Base-by-base conservation (phyloP, 1,140 invertebrate species). In the Listronotus oregonensis region DNA sequence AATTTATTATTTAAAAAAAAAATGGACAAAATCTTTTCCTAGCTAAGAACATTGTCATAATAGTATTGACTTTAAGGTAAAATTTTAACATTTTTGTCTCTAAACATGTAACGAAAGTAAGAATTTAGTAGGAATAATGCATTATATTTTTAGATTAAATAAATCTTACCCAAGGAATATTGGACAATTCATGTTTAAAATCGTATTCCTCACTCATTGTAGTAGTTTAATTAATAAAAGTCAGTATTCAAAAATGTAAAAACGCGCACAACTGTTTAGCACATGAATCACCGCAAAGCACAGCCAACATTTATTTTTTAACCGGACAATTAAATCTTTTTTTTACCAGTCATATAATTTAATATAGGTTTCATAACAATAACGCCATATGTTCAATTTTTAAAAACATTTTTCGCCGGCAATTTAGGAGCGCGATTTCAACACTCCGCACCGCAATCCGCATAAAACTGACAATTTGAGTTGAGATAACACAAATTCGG, bases 101-200 rank as follows among this genome's bases (percentile, higher is more conserved):
- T 3, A 5, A 27, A 27, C 21, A 27, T 27, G 1, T 27, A 27
- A 27, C 21, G 5, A 1, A 27, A 27, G 21, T 27, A 27, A 27
- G 21, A 27, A 27, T 27, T 27, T 27, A 27, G 5, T 27, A 27
- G 21, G 21, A 5, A 5, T 27, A 5, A 27, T 3, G 21, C 21
- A 27, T 3, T 27, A 27, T 27, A 27, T 27, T 27, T 27, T 27
- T 27, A 27, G 21, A 27, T 27, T 27, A 27, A 27, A 27, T 5
- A 62, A 52, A 59, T 64, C 73, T 60, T 61, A 75, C 75, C 75
- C 75, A 77, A 65, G 75, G 75, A 60, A 76, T 61, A 32, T 73
- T 67, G 12, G 46, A 64, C 56, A 77, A 43, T 66, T 77, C 75
- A 63, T 71, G 71, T 9, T 52, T 11, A 58, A 77, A 77, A 60